Evolutionary conservation across 2,113 vertebrate species (phyloP).

Genomic region (Aegithalos caudatus): DNA sequence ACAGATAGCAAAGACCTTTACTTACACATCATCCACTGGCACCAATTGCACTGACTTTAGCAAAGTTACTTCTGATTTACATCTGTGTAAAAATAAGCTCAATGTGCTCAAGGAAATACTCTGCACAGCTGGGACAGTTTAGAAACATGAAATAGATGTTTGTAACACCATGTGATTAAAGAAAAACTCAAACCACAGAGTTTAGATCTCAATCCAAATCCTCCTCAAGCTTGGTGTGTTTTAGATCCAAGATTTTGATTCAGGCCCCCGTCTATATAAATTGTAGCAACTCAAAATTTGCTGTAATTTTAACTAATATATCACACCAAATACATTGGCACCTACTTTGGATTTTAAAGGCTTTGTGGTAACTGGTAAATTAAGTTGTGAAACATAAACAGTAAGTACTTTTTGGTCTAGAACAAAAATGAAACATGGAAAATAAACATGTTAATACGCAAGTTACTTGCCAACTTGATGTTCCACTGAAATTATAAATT

Average conservation of each 20-base stretch:
- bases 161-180: constrained; percentile 57
- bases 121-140: constrained; percentile 54
- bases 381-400: not conserved
- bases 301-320: not conserved
- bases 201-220: constrained; percentile 43
- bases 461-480: not conserved
- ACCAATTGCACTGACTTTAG: not conserved
- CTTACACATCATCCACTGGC: not conserved
- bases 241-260: constrained; percentile 24
- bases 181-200: constrained; percentile 29
- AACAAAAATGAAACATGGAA: not conserved
- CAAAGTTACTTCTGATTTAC: constrained; percentile 5
- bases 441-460: not conserved
- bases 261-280: not conserved
- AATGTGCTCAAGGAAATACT: constrained; percentile 13
- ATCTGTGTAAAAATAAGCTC: not conserved
- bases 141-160: constrained; percentile 49
- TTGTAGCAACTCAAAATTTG: not conserved
- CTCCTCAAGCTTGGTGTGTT: not conserved
- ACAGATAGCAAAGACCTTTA: not conserved
- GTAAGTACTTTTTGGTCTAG: not conserved
- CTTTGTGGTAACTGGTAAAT: not conserved
- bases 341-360: not conserved
- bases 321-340: not conserved
- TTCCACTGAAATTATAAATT: not conserved